phyloP scores from a whole-genome alignment of 2,797 vertebrate genomes.

The Dicrostonyx torquatus region DNA sequence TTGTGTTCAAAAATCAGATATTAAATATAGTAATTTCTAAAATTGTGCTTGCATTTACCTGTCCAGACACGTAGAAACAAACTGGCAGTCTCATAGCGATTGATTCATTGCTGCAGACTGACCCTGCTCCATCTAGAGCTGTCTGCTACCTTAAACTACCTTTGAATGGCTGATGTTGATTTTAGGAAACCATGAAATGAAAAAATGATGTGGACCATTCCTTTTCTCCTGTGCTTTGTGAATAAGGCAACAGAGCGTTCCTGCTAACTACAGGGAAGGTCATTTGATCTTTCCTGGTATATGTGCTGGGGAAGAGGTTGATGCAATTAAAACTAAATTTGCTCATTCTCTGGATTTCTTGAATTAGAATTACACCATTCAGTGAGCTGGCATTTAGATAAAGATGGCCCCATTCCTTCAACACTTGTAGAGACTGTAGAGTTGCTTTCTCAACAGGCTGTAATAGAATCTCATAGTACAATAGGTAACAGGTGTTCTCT shows the following conservation, averaged over 20 bases:
- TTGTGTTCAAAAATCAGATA: constrained; percentile 40
- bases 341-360: constrained; percentile 17
- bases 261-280: not conserved
- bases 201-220: constrained; percentile 9
- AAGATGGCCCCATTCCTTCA: not conserved
- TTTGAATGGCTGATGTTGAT: not conserved
- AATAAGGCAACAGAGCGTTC: not conserved
- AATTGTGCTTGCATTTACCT: constrained; percentile 23
- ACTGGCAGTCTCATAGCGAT: not conserved
- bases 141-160: not conserved
- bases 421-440: not conserved
- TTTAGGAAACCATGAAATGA: not conserved
- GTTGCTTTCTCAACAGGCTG: not conserved
- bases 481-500: not conserved
- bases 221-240: constrained; percentile 42
- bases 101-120: not conserved
- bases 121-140: not conserved
- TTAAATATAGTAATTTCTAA: constrained; percentile 45
- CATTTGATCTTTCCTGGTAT: not conserved
- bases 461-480: not conserved
- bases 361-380: constrained; percentile 1
- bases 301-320: not conserved
- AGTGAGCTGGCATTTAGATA: constrained; percentile 21
- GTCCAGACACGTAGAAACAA: not conserved
- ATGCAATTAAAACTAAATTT: constrained; percentile 1